Evolutionary conservation across 2,888 invertebrate genomes (phyloP).

Genomic region (Choreutis nemorana): DNA sequence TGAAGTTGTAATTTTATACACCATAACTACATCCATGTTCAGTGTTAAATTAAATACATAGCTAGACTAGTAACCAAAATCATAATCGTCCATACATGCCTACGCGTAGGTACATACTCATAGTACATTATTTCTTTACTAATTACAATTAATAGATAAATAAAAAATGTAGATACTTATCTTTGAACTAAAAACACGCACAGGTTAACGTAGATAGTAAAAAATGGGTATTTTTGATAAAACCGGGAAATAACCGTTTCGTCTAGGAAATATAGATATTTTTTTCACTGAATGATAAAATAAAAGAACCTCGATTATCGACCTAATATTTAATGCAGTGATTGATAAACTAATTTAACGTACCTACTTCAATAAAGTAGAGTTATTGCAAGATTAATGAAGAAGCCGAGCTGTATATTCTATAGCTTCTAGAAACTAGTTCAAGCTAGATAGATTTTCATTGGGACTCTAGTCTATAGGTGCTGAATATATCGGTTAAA

Average conservation of each 20-base stretch:
- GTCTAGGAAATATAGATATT: conserved; percentile 10
- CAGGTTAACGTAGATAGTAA: conserved; percentile 21
- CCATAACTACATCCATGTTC: conserved; percentile 49
- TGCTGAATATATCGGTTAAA: too few relatives aligned
- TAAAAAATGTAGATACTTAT: too few relatives aligned
- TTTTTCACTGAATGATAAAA: too few relatives aligned
- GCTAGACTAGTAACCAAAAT: too few relatives aligned
- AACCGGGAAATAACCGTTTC: conserved; percentile 9
- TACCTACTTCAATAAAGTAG: not conserved
- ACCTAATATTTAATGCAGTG: conserved; percentile 5
- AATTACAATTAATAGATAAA: too few relatives aligned
- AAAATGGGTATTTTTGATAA: conserved; percentile 36
- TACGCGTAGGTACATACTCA: too few relatives aligned
- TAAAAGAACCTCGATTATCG: too few relatives aligned
- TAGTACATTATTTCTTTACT: too few relatives aligned
- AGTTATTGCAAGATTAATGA: conserved; percentile 11
- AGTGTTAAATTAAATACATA: too few relatives aligned
- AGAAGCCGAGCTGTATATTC: conserved; percentile 32
- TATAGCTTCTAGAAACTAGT: conserved; percentile 43
- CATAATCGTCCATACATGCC: too few relatives aligned
- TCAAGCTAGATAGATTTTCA: conserved; percentile 37
- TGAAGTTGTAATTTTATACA: conserved; percentile 36
- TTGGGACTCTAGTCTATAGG: conserved; percentile 55
- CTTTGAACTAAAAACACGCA: conserved; percentile 57
- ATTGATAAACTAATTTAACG: conserved; percentile 2